phyloP scores from a whole-genome alignment of 2,113 vertebrate species.

The Meleagris gallopavo region DNA sequence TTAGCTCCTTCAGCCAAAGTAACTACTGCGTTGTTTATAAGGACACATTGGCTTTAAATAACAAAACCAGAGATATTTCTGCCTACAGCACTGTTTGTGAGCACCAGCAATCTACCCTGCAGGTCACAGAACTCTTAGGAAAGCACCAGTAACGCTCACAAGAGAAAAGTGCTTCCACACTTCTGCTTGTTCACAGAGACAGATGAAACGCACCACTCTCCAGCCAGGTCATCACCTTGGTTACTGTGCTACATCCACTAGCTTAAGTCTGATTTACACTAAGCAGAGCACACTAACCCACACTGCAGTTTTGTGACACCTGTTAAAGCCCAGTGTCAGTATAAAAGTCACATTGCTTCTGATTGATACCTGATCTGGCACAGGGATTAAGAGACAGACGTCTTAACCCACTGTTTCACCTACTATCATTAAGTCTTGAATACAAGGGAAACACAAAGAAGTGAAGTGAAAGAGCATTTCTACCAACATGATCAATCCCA shows the following conservation, averaged over 20 bases:
- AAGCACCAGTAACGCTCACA: neutral
- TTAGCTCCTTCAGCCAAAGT: slow-evolving; percentile 28
- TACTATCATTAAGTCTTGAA: neutral
- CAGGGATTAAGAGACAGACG: neutral
- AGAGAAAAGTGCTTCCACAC: neutral
- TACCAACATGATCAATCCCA: neutral
- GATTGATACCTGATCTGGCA: neutral
- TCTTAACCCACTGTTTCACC: neutral
- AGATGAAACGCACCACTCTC: neutral
- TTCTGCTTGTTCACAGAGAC: neutral
- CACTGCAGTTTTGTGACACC: slow-evolving; percentile 1
- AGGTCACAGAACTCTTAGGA: neutral
- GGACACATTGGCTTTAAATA: slow-evolving; percentile 48
- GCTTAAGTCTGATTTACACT: neutral
- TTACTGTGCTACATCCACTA: neutral
- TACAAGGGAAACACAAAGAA: neutral
- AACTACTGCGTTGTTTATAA: slow-evolving; percentile 27
- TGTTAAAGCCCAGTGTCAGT: neutral
- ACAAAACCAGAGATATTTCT: neutral
- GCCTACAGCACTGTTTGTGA: neutral
- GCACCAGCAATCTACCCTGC: neutral
- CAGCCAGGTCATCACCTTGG: neutral
- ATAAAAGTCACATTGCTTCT: neutral
- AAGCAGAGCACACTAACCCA: neutral
- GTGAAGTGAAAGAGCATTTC: slow-evolving; percentile 1